A percentile compares a stretch with the other conserved stretches of the same genome.
Conservation (phyloP, 2,113 vertebrate genomes). For the Lynx canadensis region DNA sequence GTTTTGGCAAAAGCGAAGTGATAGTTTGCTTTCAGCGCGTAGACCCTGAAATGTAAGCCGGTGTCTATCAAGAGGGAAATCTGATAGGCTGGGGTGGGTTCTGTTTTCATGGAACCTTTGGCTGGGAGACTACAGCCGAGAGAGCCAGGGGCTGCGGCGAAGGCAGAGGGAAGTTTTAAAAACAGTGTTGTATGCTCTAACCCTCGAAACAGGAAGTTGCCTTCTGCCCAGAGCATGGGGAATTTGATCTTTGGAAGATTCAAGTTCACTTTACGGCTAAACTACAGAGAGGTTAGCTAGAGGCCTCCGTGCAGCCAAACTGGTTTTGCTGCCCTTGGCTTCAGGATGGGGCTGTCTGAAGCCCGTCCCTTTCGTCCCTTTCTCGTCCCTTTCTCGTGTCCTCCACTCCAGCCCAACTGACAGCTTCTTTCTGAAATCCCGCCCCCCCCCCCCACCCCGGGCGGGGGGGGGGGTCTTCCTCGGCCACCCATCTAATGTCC, state of each 20-base stretch:
- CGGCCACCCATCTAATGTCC: neutral
- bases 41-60: conserved; percentile 50
- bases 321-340: conserved; percentile 1
- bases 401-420: neutral
- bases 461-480: no score
- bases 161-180: neutral
- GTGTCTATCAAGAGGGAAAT: neutral
- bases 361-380: neutral
- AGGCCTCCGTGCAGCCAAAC: neutral
- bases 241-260: conserved; percentile 61
- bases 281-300: neutral
- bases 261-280: conserved; percentile 5
- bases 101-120: conserved; percentile 28
- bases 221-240: conserved; percentile 51
- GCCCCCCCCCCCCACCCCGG: no score
- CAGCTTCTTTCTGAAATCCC: neutral
- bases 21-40: neutral
- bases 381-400: neutral
- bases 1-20: conserved; percentile 67
- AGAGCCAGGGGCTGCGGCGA: neutral
- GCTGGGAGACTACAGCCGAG: neutral
- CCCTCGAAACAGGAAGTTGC: conserved; percentile 62
- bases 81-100: neutral
- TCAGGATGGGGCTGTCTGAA: neutral
- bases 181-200: neutral